phyloP scores from a whole-genome alignment of 2,113 vertebrate genomes.

The Nesogale talazaci region DNA sequence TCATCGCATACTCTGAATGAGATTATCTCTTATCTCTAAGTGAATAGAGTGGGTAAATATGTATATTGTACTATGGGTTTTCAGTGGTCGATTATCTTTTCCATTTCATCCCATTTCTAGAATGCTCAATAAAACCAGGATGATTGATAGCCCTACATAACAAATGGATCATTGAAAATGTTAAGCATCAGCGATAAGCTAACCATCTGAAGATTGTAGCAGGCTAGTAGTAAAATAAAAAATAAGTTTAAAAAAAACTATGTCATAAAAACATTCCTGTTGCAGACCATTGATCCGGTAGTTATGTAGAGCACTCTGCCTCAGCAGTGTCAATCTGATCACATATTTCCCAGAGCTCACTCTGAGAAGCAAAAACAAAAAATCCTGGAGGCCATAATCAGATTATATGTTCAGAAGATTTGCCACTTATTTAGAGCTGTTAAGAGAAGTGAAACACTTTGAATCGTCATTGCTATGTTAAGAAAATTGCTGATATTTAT shows the following conservation, averaged over 20 bases:
- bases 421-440: neutral
- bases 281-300: conserved; percentile 49
- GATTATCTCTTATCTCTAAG: neutral
- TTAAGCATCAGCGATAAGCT: conserved; percentile 52
- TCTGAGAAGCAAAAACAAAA: conserved; percentile 34
- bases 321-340: neutral
- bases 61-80: neutral
- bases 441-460: neutral
- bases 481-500: conserved; percentile 1
- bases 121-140: conserved; percentile 50
- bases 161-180: conserved; percentile 64
- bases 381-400: neutral
- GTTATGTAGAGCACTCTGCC: conserved; percentile 23
- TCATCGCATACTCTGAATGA: neutral
- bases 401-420: neutral
- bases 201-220: conserved; percentile 42
- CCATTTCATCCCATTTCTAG: neutral
- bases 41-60: neutral
- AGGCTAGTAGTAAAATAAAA: no score
- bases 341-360: neutral
- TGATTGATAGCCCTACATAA: conserved; percentile 57
- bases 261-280: conserved; percentile 18
- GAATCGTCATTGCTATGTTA: neutral
- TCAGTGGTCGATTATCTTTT: conserved; percentile 25
- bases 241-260: no score